Conservation (phyloP, 2,888 invertebrate species). For the Amaurobius ferox region DNA sequence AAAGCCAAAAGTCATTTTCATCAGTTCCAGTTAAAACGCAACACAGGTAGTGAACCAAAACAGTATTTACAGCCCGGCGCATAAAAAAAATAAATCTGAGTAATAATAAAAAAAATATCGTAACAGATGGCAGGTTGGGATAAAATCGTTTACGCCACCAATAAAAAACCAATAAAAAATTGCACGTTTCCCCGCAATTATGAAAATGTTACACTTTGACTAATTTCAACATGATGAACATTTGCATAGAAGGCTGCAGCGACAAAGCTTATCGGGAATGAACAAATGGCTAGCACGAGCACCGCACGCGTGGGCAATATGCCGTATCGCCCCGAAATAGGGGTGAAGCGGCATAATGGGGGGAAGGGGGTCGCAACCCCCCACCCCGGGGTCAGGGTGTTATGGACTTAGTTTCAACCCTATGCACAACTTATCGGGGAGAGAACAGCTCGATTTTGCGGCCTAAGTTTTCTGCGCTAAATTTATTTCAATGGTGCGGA, state of each 20-base stretch:
- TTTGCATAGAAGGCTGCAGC: slow-evolving; percentile 42
- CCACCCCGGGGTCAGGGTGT: slow-evolving; percentile 27
- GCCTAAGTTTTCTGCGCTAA: slow-evolving; percentile 8
- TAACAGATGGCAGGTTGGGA: slow-evolving; percentile 62
- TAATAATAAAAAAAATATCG: slow-evolving; percentile 22
- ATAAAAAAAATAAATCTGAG: not conserved
- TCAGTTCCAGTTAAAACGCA: not conserved
- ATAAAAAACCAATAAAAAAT: slow-evolving; percentile 36
- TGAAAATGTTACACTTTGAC: slow-evolving; percentile 68
- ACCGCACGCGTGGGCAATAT: slow-evolving; percentile 34
- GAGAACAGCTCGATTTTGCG: slow-evolving; percentile 14
- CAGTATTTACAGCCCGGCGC: slow-evolving; percentile 39
- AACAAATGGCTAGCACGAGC: slow-evolving; percentile 57
- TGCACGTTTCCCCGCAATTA: slow-evolving; percentile 45
- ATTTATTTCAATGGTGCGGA: not conserved
- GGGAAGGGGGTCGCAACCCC: slow-evolving; percentile 31
- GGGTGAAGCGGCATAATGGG: not conserved
- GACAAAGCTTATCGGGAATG: slow-evolving; percentile 49
- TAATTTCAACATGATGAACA: slow-evolving; percentile 52
- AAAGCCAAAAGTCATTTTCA: slow-evolving; percentile 3
- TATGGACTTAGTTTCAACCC: slow-evolving; percentile 50
- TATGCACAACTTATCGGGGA: slow-evolving; percentile 8
- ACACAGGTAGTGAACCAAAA: slow-evolving; percentile 30
- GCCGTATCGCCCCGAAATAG: not conserved
- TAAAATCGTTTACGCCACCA: slow-evolving; percentile 46